phyloP scores from a whole-genome alignment of 1,140 invertebrate species.

The Carcinoscorpius rotundicauda region DNA sequence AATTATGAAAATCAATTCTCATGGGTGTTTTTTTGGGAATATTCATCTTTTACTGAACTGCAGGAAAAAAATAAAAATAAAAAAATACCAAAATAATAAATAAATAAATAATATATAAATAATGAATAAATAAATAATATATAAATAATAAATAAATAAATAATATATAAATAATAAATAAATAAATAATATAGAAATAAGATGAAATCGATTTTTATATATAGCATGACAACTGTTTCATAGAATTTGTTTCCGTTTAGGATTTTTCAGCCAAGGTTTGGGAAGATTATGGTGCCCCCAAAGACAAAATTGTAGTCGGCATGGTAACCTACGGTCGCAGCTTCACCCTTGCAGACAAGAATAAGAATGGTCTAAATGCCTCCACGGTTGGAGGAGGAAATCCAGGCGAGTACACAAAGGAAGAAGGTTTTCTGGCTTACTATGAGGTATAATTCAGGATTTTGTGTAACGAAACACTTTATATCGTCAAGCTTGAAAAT shows the following conservation, averaged over 20 bases:
- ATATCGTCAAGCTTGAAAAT: no score
- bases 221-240: neutral
- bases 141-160: no score
- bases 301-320: slow-evolving; percentile 73
- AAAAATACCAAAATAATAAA: no score
- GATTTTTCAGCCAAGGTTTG: slow-evolving; percentile 70
- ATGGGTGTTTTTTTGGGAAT: no score
- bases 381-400: slow-evolving; percentile 78
- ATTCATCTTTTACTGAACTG: no score
- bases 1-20: no score
- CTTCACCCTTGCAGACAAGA: slow-evolving; percentile 70
- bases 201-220: neutral
- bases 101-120: no score
- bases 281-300: slow-evolving; percentile 67
- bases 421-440: slow-evolving; percentile 84
- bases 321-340: slow-evolving; percentile 88
- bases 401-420: slow-evolving; percentile 74
- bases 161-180: no score
- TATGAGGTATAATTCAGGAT: slow-evolving; percentile 58
- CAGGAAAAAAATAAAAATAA: no score
- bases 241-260: slow-evolving; percentile 33
- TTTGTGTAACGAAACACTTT: no score
- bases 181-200: neutral
- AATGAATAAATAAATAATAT: no score
- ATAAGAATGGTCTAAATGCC: slow-evolving; percentile 59